A percentile compares a stretch with the other conserved stretches of the same genome.
phyloP scores from a whole-genome alignment of 1,140 invertebrate genomes.

The Nomia melanderi region DNA sequence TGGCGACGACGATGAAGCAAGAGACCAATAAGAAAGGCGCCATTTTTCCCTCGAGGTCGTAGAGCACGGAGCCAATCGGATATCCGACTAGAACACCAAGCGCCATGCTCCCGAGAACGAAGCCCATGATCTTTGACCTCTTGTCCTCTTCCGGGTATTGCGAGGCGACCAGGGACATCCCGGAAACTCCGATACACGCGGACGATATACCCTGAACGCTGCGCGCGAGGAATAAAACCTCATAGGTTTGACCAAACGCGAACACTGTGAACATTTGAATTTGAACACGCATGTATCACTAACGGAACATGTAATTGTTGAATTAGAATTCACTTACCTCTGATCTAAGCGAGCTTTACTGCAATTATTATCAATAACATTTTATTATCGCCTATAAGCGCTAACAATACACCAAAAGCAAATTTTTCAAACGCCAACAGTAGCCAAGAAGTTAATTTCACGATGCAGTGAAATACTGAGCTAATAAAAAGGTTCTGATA shows the following conservation, averaged over 20 bases:
- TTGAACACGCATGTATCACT: no score
- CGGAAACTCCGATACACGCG: constrained; percentile 89
- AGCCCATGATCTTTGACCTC: constrained; percentile 87
- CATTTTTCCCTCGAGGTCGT: constrained; percentile 88
- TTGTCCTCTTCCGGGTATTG: constrained; percentile 83
- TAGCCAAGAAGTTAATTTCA: no score
- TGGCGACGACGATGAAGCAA: constrained; percentile 82
- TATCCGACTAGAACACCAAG: constrained; percentile 90
- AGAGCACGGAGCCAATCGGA: constrained; percentile 88
- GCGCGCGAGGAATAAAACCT: constrained; percentile 88
- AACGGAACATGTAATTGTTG: no score
- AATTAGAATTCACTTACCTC: no score
- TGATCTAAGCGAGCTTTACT: no score
- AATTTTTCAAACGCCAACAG: no score
- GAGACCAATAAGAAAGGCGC: constrained; percentile 88
- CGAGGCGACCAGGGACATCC: constrained; percentile 85
- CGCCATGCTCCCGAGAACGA: constrained; percentile 90
- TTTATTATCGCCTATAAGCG: no score
- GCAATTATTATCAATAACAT: no score
- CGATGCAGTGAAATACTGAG: no score
- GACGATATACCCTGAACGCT: constrained; percentile 94
- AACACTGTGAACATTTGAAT: constrained; percentile 85
- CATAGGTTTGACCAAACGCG: constrained; percentile 90
- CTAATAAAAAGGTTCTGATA: no score
- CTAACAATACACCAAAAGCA: no score